Percentiles rank a stretch among this genome's conserved stretches.
Conservation (phyloP, 2,888 invertebrate species). For the Poecilus cupreus region DNA sequence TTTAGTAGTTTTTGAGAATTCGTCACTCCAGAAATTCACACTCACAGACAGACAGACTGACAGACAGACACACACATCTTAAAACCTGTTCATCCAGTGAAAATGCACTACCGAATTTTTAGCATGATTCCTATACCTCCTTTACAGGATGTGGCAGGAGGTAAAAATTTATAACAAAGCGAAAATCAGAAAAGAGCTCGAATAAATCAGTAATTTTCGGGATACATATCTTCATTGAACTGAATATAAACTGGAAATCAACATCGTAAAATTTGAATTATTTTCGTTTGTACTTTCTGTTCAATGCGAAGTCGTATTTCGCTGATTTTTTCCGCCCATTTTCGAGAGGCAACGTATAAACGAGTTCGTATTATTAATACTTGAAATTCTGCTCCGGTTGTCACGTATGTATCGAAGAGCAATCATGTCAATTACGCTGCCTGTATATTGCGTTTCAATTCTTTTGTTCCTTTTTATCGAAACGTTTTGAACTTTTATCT, state of each 20-base stretch:
- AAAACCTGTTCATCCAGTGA: no score
- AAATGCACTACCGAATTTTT: no score
- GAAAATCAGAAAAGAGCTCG: background rate
- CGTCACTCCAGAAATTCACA: no score
- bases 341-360: background rate
- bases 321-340: background rate
- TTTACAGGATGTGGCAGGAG: no score
- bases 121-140: no score
- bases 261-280: constrained; percentile 8
- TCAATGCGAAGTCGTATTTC: background rate
- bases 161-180: background rate
- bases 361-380: constrained; percentile 37
- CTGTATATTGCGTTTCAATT: constrained; percentile 49
- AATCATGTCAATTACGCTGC: constrained; percentile 47
- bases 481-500: constrained; percentile 52
- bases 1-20: no score
- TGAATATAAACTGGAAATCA: constrained; percentile 2
- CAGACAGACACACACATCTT: background rate
- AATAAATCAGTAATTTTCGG: background rate
- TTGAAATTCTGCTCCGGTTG: constrained; percentile 39
- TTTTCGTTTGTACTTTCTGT: constrained; percentile 25
- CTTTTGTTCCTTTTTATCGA: constrained; percentile 43
- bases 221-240: constrained; percentile 18
- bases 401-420: constrained; percentile 34
- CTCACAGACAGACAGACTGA: background rate